Base-by-base conservation (phyloP, 2,888 invertebrate species). In the Aporophyla nigra region DNA sequence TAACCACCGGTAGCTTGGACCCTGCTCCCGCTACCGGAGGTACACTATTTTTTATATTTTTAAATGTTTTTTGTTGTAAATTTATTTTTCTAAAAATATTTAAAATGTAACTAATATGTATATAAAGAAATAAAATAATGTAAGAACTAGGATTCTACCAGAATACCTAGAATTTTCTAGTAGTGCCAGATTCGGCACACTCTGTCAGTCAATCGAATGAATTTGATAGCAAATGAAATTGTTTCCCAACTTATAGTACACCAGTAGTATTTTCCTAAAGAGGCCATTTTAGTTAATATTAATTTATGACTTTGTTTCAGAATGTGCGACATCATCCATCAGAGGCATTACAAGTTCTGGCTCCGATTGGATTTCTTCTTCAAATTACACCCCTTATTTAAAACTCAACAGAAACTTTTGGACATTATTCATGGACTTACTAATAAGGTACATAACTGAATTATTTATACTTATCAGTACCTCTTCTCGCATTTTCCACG, bases 291-390 rank as follows among this genome's bases (percentile, higher is more conserved):
- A 9, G 9, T 43, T 49, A 46, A 33, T 16, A 27, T 56, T 46
- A 9, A 9, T 16, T 0, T 9, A 7, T 61, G 10, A 40, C 62
- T 69, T 40, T 19, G 54, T 71, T 94, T 43, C 89, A 97, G 97
- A 88, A 98, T 98, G 98, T 98, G 98, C 90, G 98, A 98, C 86
- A 98, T 98, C 72, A 97, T 98, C 9, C 98, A 98, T 87, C 97
- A 98, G 85, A 97, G 98, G 70, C 98, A 98, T 91, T 97, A 98
- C 80, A 98, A 98, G 90, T 92, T 98, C 61, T 98, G 98, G 97
- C 93, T 98, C 68, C 97, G 98, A 78, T 97, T 98, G 53, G 98
- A 98, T 80, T 93, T 97, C 78, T 93, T 98, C 33, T 98, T 98
- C 94, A 98, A 97, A 87, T 92, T 98, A 24, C 97, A 98, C 16